Evolutionary conservation across 2,797 vertebrate species (phyloP), one percentile per base, ranked within the genome.

Genomic region (Sebastiscus tertius): DNA sequence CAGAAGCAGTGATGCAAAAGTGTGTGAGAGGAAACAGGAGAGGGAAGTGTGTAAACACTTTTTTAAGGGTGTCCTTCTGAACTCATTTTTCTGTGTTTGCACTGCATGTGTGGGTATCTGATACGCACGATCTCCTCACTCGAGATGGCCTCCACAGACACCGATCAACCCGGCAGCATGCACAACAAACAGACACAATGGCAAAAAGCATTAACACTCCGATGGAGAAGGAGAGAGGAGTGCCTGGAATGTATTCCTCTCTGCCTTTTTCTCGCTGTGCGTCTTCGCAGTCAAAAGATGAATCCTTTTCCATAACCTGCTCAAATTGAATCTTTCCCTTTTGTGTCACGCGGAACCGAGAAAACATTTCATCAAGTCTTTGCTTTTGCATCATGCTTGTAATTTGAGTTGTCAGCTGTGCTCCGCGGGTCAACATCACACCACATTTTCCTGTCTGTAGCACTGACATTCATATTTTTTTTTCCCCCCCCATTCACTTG

Each of bases 281-380:
- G 20, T 79, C 46, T 14, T 49, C 12, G 9, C 58, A 84, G 72
- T 72, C 18, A 62, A 72, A 79, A 68, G 74, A 89, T 85, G 70
- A 72, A 85, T 89, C 42, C 39, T 22, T 81, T 63, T 78, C 71
- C 59, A 0, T 72, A 76, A 80, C 77, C 52, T 67, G n/a, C 75
- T 82, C 56, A 83, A 85, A 91, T 83, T 84, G 68, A 88, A 88
- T 86, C 79, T 10, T 56, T 87, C 59, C 66, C 79, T 82, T 77
- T 81, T 82, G 73, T 81, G 77, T 55, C 72, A 72, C 59, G 58
- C 24, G 83, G 82, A 87, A 87, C 72, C 5, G 12, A 88, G 69
- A 83, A 69, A 69, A 75, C 76, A 72, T 89, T 90, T 85, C 26
- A 88, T 86, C 75, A 79, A 71, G 63, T 56, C 64, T 76, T 80